These are phyloP conservation scores for Pseudoatta argentina DNA, from an alignment of 1,140 invertebrate genomes.

Conservation along the genomic window DNA sequence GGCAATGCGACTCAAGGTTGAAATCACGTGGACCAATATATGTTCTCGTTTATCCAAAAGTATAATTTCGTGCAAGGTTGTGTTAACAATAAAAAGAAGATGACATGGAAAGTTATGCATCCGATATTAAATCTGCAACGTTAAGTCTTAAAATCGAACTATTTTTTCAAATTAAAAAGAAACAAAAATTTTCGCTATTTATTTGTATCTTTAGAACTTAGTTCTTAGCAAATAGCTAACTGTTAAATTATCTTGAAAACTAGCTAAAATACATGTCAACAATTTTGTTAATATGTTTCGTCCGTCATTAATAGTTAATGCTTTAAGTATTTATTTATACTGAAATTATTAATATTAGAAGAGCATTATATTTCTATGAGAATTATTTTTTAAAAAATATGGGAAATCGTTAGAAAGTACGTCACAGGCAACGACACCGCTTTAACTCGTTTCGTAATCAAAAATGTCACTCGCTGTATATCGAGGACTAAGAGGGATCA, in stretches of 20 bases:
- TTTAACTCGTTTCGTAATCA: constrained; percentile 17
- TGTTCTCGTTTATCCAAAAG: constrained; percentile 31
- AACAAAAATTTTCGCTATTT: background rate
- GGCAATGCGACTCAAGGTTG: constrained; percentile 50
- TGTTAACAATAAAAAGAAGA: background rate
- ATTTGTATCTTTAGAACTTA: background rate
- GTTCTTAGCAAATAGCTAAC: background rate
- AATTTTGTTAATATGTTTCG: background rate
- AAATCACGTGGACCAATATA: constrained; percentile 29
- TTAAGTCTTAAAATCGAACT: background rate
- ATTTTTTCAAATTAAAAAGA: background rate
- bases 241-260: background rate
- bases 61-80: constrained; percentile 14
- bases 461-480: constrained; percentile 32
- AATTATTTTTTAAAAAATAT: background rate
- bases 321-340: background rate
- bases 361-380: background rate
- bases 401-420: background rate
- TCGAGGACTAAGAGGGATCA: constrained; percentile 22
- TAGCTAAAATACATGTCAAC: background rate
- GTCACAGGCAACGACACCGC: background rate
- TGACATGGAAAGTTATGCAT: background rate
- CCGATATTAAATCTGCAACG: background rate
- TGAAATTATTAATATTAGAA: background rate
- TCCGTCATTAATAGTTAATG: background rate